Conservation (phyloP, 2,797 vertebrate genomes). For the Euphonia xanthogaster region DNA sequence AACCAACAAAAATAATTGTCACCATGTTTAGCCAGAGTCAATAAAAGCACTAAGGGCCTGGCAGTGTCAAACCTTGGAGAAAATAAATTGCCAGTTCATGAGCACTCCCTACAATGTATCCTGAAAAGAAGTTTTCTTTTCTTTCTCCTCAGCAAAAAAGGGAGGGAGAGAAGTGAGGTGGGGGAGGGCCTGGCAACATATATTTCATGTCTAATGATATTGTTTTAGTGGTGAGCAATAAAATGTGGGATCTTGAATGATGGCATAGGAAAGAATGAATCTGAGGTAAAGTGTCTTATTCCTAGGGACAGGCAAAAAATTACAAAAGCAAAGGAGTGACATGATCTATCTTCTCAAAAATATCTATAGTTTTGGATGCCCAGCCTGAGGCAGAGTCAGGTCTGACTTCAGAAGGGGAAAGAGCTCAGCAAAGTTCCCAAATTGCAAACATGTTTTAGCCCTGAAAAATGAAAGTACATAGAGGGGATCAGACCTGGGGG, state of each 20-base stretch:
- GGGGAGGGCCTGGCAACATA: not conserved
- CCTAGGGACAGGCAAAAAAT: not conserved
- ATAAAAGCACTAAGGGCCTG: conserved; percentile 66
- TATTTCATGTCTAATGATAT: conserved; percentile 39
- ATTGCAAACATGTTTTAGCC: not conserved
- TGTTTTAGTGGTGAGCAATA: conserved; percentile 40
- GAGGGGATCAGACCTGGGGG: not conserved
- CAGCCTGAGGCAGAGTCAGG: not conserved
- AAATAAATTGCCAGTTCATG: conserved; percentile 62
- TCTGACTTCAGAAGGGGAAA: not conserved
- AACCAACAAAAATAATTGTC: conserved; percentile 71
- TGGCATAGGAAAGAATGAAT: conserved; percentile 22
- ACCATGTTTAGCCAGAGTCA: conserved; percentile 71
- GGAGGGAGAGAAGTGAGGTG: not conserved
- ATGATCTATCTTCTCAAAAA: not conserved
- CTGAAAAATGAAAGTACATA: not conserved
- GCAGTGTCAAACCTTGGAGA: conserved; percentile 48
- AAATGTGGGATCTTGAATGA: conserved; percentile 4
- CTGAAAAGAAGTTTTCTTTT: conserved; percentile 54
- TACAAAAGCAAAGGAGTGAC: not conserved
- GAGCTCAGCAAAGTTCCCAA: not conserved
- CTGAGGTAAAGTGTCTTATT: not conserved
- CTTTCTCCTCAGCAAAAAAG: not conserved
- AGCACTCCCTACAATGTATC: conserved; percentile 32
- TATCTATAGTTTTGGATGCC: not conserved